Conservation (phyloP, 2,888 invertebrate species). For the Venustoraphidia nigricollis region DNA sequence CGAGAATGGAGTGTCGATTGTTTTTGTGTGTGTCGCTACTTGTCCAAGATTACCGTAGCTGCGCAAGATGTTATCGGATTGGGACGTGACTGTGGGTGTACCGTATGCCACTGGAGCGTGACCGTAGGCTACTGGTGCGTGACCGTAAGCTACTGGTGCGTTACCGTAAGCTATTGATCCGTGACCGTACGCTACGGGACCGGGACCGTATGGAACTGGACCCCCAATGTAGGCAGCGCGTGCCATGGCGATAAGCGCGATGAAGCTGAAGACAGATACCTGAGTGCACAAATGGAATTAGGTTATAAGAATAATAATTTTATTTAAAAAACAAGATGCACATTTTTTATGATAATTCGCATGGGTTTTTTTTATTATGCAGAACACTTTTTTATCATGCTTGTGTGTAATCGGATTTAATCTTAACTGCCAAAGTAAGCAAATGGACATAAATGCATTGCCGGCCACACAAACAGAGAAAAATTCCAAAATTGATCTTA, state of each 20-base stretch:
- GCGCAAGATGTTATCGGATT: constrained; percentile 42
- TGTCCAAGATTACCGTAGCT: constrained; percentile 51
- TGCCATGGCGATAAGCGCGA: not conserved
- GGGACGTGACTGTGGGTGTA: constrained; percentile 20
- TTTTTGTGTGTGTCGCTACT: constrained; percentile 56
- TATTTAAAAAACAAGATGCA: no score
- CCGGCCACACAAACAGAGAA: no score
- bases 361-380: no score
- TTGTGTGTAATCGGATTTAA: no score
- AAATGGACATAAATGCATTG: no score
- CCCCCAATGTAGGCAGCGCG: not conserved
- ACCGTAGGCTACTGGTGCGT: constrained; percentile 11
- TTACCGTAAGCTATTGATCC: constrained; percentile 8
- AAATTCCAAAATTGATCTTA: no score
- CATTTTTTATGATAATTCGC: no score
- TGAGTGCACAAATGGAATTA: no score
- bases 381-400: no score
- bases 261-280: no score
- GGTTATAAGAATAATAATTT: no score
- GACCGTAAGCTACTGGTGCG: constrained; percentile 4
- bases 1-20: constrained; percentile 56
- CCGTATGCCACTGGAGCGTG: constrained; percentile 12
- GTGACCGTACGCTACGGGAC: not conserved
- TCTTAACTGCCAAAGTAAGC: no score
- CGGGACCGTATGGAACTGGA: not conserved